phyloP scores from a whole-genome alignment of 2,113 vertebrate species.

The Neomonachus schauinslandi region DNA sequence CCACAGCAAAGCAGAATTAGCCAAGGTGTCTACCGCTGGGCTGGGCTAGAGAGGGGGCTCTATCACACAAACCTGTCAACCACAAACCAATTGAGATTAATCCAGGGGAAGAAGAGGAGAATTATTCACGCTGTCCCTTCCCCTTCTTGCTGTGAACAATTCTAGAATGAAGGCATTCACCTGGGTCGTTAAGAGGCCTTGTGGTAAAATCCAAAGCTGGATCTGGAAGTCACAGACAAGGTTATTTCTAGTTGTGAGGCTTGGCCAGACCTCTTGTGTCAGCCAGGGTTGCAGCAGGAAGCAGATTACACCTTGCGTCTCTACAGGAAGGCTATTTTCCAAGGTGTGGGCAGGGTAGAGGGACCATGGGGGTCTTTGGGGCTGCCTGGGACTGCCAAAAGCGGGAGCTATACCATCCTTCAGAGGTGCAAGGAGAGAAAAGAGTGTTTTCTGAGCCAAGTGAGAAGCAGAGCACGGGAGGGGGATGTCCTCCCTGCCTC shows the following conservation, averaged over 20 bases:
- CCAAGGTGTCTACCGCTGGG: not conserved
- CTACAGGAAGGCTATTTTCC: not conserved
- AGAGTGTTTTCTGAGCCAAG: not conserved
- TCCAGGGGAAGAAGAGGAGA: not conserved
- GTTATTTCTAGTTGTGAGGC: fast-evolving
- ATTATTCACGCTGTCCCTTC: fast-evolving
- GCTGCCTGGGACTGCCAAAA: fast-evolving
- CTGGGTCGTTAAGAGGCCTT: not conserved
- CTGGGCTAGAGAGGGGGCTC: too few species aligned
- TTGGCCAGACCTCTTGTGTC: too few species aligned
- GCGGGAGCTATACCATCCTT: too few species aligned
- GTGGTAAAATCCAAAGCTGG: too few species aligned
- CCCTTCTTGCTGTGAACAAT: too few species aligned
- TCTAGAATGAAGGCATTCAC: not conserved
- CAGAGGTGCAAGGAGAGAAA: fast-evolving
- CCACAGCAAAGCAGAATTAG: not conserved
- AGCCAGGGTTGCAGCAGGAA: not conserved
- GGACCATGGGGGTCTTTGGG: not conserved
- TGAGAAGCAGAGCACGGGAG: not conserved
- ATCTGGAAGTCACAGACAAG: not conserved
- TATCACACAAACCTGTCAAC: too few species aligned
- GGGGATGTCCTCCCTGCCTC: not conserved
- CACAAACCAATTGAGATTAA: not conserved
- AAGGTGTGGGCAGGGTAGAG: too few species aligned
- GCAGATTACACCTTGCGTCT: not conserved